Conservation (phyloP, 2,797 vertebrate species). For the Macroramphosus scolopax region DNA sequence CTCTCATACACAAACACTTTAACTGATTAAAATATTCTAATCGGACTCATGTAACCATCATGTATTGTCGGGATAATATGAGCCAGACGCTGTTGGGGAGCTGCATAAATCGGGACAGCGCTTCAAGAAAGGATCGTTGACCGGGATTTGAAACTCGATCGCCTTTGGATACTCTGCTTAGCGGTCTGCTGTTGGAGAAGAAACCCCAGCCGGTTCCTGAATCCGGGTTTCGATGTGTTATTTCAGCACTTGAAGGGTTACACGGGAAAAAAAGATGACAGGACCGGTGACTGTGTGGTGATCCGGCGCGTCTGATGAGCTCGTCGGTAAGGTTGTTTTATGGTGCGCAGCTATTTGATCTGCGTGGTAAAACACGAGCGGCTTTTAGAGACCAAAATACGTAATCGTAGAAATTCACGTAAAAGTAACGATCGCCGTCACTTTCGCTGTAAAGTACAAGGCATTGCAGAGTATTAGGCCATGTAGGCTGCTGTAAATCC, state of each 20-base stretch:
- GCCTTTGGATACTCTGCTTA: slow-evolving; percentile 33
- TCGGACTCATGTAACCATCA: slow-evolving; percentile 35
- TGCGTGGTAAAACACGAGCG: not conserved
- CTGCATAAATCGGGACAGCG: slow-evolving; percentile 29
- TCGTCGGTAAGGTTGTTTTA: slow-evolving; percentile 53
- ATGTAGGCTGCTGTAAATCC: slow-evolving; percentile 26
- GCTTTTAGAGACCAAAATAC: too few species aligned
- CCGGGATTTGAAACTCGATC: slow-evolving; percentile 56
- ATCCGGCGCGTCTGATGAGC: slow-evolving; percentile 56
- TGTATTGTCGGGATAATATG: slow-evolving; percentile 28
- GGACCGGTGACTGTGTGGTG: slow-evolving; percentile 36
- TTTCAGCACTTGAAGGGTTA: slow-evolving; percentile 19
- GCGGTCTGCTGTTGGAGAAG: slow-evolving; percentile 11
- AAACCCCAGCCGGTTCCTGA: slow-evolving; percentile 23
- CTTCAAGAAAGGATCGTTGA: slow-evolving; percentile 37
- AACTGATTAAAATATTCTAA: slow-evolving; percentile 61
- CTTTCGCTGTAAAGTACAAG: slow-evolving; percentile 9
- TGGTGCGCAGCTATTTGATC: not conserved
- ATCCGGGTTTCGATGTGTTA: slow-evolving; percentile 5
- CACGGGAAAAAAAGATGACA: slow-evolving; percentile 45
- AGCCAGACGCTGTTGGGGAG: slow-evolving; percentile 7
- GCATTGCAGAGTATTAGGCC: slow-evolving; percentile 19
- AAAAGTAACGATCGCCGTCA: too few species aligned
- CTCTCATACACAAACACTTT: slow-evolving; percentile 46
- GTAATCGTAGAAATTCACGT: too few species aligned